Conservation (phyloP, 2,888 invertebrate species). For the Phragmatobia fuliginosa region DNA sequence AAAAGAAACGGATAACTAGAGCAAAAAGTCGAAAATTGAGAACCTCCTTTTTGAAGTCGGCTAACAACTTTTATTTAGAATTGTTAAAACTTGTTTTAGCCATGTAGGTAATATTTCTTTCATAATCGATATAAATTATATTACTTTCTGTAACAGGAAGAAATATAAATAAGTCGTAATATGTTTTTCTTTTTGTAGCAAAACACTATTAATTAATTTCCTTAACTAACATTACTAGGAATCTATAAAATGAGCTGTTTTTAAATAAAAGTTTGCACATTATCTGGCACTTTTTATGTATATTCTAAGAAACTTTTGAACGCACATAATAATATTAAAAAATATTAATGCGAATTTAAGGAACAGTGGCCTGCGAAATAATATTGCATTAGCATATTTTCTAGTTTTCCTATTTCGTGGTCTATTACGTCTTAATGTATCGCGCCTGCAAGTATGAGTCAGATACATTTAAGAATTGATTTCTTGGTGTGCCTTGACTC, state of each 20-base stretch:
- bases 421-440: background rate
- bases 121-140: background rate
- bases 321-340: too few relatives aligned
- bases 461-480: too few relatives aligned
- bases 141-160: background rate
- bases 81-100: background rate
- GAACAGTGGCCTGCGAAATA: background rate
- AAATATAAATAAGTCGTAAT: too few relatives aligned
- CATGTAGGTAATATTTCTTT: background rate
- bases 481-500: too few relatives aligned
- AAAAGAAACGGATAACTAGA: too few relatives aligned
- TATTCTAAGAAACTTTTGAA: background rate
- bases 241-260: background rate
- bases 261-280: background rate
- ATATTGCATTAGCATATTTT: background rate
- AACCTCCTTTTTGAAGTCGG: too few relatives aligned
- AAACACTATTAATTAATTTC: background rate
- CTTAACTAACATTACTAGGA: background rate
- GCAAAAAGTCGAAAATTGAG: too few relatives aligned
- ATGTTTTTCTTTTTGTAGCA: background rate
- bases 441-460: too few relatives aligned
- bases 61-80: too few relatives aligned
- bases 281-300: background rate
- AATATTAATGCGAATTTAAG: background rate
- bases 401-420: background rate